Conservation (phyloP, 2,113 vertebrate species). For the Myrmecobius fasciatus region DNA sequence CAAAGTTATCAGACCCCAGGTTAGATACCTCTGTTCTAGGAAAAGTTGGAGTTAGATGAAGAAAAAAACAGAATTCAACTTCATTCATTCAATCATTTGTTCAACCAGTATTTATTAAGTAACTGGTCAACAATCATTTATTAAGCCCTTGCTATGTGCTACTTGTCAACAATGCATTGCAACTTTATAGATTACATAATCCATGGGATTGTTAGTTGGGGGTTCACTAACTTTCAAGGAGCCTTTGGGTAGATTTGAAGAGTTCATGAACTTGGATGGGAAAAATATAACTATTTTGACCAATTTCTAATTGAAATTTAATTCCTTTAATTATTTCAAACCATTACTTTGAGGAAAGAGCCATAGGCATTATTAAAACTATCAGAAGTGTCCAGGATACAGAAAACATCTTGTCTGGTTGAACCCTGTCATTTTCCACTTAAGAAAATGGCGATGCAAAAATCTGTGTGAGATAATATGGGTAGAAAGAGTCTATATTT, state of each 20-base stretch:
- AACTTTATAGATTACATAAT: too few species aligned
- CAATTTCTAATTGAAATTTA: background rate
- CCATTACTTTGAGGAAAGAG: background rate
- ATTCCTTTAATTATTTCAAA: background rate
- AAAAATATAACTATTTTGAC: background rate
- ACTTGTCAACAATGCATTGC: too few species aligned
- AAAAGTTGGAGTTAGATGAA: background rate
- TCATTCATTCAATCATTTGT: background rate
- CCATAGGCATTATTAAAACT: background rate
- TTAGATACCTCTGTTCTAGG: background rate
- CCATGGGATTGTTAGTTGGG: too few species aligned
- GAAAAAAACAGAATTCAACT: background rate
- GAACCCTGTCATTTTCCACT: background rate
- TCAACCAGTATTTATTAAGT: background rate
- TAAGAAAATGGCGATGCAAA: background rate
- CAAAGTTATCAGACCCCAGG: background rate
- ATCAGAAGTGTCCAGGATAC: background rate
- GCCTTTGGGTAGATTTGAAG: too few species aligned
- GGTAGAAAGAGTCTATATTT: background rate
- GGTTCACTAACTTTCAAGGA: too few species aligned
- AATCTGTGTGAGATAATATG: background rate
- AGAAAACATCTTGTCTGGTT: background rate
- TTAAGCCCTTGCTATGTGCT: too few species aligned
- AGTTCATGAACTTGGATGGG: background rate
- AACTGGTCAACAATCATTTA: too few species aligned